These are phyloP conservation scores for Columba guinea DNA, from an alignment of 2,797 vertebrate genomes.

Conservation along the genomic window DNA sequence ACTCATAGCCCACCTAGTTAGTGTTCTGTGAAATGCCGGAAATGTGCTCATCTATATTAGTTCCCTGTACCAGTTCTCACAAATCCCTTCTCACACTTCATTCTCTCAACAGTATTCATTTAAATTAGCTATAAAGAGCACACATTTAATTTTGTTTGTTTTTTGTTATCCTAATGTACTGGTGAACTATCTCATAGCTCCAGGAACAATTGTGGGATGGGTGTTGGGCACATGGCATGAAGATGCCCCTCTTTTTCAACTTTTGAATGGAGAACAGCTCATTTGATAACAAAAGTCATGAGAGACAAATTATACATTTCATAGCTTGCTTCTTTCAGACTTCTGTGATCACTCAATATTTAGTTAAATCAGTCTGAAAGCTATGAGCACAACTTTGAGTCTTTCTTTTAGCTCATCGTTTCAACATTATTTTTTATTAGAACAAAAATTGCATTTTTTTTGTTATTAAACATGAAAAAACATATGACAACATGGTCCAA, in stretches of 20 bases:
- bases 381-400: not conserved
- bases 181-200: not conserved
- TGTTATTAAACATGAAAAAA: not conserved
- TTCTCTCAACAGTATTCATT: not conserved
- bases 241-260: not conserved
- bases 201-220: not conserved
- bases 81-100: not conserved
- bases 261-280: not conserved
- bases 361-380: not conserved
- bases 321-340: not conserved
- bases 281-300: not conserved
- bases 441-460: not conserved
- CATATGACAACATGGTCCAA: fast-evolving
- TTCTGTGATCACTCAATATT: not conserved
- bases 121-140: not conserved
- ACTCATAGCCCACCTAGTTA: fast-evolving
- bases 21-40: not conserved
- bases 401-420: not conserved
- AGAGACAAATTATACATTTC: not conserved
- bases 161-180: not conserved
- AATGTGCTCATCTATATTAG: not conserved
- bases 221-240: not conserved
- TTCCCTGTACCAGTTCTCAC: not conserved
- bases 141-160: not conserved
- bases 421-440: not conserved